A percentile compares a stretch with the other conserved stretches of the same genome.
phyloP scores from a whole-genome alignment of 2,888 invertebrate species.

The Eristalis intricaria region DNA sequence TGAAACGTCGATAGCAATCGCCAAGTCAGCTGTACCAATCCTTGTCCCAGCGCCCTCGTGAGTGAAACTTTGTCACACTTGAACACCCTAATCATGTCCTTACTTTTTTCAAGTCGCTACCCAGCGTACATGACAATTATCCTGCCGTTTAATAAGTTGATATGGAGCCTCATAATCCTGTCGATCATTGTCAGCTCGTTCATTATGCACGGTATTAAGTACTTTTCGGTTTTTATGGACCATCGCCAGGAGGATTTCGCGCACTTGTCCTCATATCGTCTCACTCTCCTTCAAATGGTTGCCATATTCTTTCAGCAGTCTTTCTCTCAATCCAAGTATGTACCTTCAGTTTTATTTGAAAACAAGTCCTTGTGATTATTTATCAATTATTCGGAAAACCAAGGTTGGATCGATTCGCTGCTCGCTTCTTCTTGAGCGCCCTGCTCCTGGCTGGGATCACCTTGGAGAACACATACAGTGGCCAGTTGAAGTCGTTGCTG shows the following conservation, averaged over 20 bases:
- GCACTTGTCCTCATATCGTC: constrained; percentile 70
- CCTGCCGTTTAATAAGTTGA: constrained; percentile 75
- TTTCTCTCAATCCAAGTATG: constrained; percentile 75
- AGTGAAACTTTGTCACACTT: constrained; percentile 24
- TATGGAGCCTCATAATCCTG: constrained; percentile 75
- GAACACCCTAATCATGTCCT: background rate
- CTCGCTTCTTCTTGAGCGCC: constrained; percentile 77
- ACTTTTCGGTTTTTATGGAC: constrained; percentile 67
- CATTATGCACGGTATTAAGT: constrained; percentile 75
- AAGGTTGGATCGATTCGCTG: constrained; percentile 76
- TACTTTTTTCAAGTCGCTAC: constrained; percentile 73
- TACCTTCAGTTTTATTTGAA: background rate
- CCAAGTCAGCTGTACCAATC: constrained; percentile 78
- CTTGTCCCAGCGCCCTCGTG: constrained; percentile 79
- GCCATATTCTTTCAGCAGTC: constrained; percentile 80
- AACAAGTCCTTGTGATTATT: background rate
- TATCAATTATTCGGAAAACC: background rate
- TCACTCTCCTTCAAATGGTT: constrained; percentile 77
- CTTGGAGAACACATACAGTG: constrained; percentile 79
- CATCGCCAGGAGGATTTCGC: constrained; percentile 39
- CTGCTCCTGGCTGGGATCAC: constrained; percentile 78
- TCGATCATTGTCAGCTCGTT: constrained; percentile 75
- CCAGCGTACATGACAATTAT: constrained; percentile 78
- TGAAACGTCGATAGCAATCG: constrained; percentile 78
- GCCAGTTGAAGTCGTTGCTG: constrained; percentile 78